A percentile compares a stretch with the other conserved stretches of the same genome.
Conservation (phyloP, 2,888 invertebrate species). For the Sesia bembeciformis region DNA sequence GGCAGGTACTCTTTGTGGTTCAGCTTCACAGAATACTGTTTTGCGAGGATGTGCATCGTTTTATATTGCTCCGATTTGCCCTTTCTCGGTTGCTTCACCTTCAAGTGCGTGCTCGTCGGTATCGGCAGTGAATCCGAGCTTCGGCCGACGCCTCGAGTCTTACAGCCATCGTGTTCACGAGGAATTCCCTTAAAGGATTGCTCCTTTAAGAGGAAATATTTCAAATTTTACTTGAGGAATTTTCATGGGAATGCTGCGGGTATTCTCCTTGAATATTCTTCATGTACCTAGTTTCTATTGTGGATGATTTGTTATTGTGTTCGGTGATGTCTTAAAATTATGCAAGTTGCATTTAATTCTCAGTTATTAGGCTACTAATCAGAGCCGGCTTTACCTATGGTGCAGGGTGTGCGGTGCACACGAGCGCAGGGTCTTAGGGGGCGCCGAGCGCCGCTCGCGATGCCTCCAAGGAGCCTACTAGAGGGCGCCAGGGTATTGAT, state of each 20-base stretch:
- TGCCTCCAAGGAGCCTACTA: no score
- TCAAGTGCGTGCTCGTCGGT: conserved; percentile 48
- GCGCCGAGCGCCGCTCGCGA: no score
- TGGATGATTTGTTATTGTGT: conserved; percentile 6
- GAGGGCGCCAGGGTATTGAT: no score
- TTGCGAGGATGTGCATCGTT: conserved; percentile 61
- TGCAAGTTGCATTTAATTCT: no score
- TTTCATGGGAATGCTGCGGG: neutral
- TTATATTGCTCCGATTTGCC: conserved; percentile 69
- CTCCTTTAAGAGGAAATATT: neutral
- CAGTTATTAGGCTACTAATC: no score
- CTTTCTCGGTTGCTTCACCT: conserved; percentile 71
- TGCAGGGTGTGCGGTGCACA: no score
- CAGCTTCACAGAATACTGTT: conserved; percentile 56
- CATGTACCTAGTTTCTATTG: no score
- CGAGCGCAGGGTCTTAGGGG: no score
- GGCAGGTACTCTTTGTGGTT: conserved; percentile 39
- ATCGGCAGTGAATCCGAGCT: conserved; percentile 42
- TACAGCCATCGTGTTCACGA: neutral
- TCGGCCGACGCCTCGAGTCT: conserved; percentile 1
- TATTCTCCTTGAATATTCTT: neutral
- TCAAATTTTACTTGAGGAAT: conserved; percentile 1
- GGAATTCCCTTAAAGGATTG: conserved; percentile 11
- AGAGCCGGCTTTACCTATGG: no score
- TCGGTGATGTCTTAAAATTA: no score